These are phyloP conservation scores for Xestia ashworthii DNA, from an alignment of 2,888 invertebrate species.

Conservation along the genomic window DNA sequence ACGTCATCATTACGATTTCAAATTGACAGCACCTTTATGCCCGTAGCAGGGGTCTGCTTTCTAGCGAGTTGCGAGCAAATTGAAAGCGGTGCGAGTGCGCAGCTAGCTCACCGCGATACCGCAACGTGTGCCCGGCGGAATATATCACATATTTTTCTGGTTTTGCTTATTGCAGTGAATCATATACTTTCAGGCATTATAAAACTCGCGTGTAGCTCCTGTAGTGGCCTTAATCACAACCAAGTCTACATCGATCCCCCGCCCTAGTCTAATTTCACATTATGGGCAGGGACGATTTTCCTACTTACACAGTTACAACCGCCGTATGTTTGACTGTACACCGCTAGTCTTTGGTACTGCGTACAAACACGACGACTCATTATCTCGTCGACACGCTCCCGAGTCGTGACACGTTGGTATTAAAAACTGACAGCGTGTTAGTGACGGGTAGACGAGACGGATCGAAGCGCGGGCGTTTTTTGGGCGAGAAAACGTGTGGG, in stretches of 20 bases:
- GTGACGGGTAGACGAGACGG: slow-evolving; percentile 23
- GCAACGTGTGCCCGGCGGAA: too few species aligned
- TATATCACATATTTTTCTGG: too few species aligned
- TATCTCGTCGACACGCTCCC: slow-evolving; percentile 50
- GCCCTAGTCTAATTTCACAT: too few species aligned
- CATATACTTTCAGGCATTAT: too few species aligned
- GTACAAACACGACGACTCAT: slow-evolving; percentile 53
- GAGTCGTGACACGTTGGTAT: slow-evolving; percentile 38
- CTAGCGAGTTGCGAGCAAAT: too few species aligned
- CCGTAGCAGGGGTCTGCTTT: too few species aligned
- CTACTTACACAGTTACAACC: background rate
- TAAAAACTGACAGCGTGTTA: slow-evolving; percentile 55
- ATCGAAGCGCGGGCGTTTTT: background rate
- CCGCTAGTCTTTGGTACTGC: slow-evolving; percentile 9
- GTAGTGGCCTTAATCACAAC: background rate
- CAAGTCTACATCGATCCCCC: background rate
- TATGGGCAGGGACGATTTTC: background rate
- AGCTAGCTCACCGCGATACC: too few species aligned
- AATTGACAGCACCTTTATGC: background rate
- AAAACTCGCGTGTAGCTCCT: too few species aligned
- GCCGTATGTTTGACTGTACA: slow-evolving; percentile 11
- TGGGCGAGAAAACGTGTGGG: background rate
- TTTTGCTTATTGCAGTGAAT: too few species aligned
- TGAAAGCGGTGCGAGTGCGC: too few species aligned
- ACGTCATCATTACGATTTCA: background rate